phyloP scores from a whole-genome alignment of 1,140 invertebrate species.

The Meteorus sp. region DNA sequence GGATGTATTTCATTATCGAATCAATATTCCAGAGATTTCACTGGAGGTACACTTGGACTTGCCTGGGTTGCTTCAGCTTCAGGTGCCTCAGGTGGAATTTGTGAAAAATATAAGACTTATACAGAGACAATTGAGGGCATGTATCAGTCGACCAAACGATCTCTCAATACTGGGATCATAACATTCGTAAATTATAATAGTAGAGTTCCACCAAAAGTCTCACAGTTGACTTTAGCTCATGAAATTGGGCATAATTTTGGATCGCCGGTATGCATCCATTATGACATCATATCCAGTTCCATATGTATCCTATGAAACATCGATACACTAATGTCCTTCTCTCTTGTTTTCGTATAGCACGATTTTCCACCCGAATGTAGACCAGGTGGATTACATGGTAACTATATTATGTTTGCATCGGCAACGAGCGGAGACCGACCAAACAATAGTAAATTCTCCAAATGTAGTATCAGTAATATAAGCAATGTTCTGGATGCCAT shows the following conservation, averaged over 20 bases:
- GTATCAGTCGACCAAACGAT: slow-evolving; percentile 91
- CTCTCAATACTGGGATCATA: slow-evolving; percentile 98
- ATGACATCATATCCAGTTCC: not conserved
- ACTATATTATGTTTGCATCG: slow-evolving; percentile 98
- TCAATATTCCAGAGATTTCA: slow-evolving; percentile 84
- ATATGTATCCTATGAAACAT: not conserved
- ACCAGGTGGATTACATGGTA: slow-evolving; percentile 84
- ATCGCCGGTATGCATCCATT: slow-evolving; percentile 75
- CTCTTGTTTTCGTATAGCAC: slow-evolving; percentile 69
- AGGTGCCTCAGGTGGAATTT: slow-evolving; percentile 96
- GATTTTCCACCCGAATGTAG: slow-evolving; percentile 92
- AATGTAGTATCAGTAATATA: slow-evolving; percentile 93
- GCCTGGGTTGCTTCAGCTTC: slow-evolving; percentile 98
- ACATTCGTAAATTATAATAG: slow-evolving; percentile 99
- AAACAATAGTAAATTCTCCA: slow-evolving; percentile 94
- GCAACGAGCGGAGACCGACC: slow-evolving; percentile 91
- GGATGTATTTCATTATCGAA: not conserved
- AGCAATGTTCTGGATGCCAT: slow-evolving; percentile 91
- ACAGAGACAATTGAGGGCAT: slow-evolving; percentile 92
- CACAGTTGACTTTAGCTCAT: slow-evolving; percentile 96
- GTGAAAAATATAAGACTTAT: slow-evolving; percentile 97
- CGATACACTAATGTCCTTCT: slow-evolving; percentile 12
- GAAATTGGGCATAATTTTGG: slow-evolving; percentile 99
- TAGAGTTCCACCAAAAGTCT: slow-evolving; percentile 93
- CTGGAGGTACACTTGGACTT: slow-evolving; percentile 92